Evolutionary conservation across 2,888 invertebrate species (phyloP).

Genomic region (Noctuana brunneofusca): DNA sequence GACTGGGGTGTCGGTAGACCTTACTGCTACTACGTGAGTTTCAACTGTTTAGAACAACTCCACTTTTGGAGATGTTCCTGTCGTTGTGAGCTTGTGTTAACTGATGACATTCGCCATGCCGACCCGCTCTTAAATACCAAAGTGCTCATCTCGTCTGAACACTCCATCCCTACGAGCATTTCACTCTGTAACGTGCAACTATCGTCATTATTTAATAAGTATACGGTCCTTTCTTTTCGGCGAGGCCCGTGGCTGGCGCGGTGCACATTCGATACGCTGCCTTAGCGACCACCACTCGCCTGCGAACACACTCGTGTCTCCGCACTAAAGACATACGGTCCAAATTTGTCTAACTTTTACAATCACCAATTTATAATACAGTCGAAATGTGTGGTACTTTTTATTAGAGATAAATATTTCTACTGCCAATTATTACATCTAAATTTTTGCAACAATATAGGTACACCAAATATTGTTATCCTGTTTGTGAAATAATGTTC

Average conservation of each 20-base stretch:
- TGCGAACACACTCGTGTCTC: conserved; percentile 42
- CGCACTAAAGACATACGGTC: conserved; percentile 45
- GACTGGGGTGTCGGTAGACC: conserved; percentile 49
- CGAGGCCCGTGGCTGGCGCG: conserved; percentile 58
- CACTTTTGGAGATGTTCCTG: conserved; percentile 72
- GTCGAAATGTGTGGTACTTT: conserved; percentile 37
- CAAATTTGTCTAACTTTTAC: conserved; percentile 44
- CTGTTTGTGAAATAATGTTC: neutral
- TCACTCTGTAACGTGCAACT: conserved; percentile 77
- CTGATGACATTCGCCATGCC: conserved; percentile 79
- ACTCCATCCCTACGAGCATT: conserved; percentile 81
- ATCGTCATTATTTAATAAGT: conserved; percentile 78
- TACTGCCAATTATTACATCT: neutral
- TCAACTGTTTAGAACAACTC: conserved; percentile 56
- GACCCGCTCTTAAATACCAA: conserved; percentile 80
- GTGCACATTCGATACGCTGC: conserved; percentile 70
- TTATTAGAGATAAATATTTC: conserved; percentile 1
- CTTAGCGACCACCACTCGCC: conserved; percentile 63
- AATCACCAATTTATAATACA: conserved; percentile 38
- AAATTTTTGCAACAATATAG: neutral
- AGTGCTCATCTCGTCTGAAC: conserved; percentile 79
- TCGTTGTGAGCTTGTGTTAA: conserved; percentile 71
- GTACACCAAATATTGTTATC: neutral
- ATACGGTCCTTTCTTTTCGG: conserved; percentile 80
- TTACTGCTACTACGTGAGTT: conserved; percentile 49